Conservation (phyloP, 2,888 invertebrate genomes). For the Cataglyphis livida region DNA sequence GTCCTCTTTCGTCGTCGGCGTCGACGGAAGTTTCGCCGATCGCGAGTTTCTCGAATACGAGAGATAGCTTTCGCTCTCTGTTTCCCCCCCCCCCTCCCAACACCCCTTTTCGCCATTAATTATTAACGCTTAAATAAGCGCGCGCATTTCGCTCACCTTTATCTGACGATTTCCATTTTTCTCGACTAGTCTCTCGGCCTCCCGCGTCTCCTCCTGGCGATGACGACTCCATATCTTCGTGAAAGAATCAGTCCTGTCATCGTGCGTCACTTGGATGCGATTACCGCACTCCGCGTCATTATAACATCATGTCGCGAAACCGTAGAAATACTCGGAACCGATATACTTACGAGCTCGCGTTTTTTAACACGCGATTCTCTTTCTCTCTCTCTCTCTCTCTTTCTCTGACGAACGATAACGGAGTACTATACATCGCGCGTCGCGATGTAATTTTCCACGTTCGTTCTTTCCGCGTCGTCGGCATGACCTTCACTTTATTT, state of each 20-base stretch:
- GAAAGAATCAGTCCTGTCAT: conserved; percentile 20
- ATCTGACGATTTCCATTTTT: neutral
- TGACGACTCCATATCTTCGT: conserved; percentile 7
- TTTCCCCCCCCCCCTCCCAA: neutral
- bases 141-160: conserved; percentile 25
- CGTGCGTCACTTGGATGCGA: conserved; percentile 24
- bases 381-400: too few relatives aligned
- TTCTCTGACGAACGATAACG: neutral
- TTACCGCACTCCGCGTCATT: conserved; percentile 13
- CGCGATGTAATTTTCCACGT: conserved; percentile 1
- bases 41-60: conserved; percentile 7
- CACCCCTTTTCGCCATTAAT: neutral
- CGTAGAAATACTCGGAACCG: neutral
- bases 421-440: neutral
- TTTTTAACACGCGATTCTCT: neutral
- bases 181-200: neutral
- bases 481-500: conserved; percentile 19
- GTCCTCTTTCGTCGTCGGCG: neutral
- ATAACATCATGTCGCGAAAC: conserved; percentile 7
- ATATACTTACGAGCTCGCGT: neutral
- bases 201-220: neutral
- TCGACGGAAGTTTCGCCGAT: neutral
- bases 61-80: neutral
- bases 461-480: neutral
- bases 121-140: neutral